Base-by-base conservation (phyloP, 2,888 invertebrate species). In the Syritta pipiens region DNA sequence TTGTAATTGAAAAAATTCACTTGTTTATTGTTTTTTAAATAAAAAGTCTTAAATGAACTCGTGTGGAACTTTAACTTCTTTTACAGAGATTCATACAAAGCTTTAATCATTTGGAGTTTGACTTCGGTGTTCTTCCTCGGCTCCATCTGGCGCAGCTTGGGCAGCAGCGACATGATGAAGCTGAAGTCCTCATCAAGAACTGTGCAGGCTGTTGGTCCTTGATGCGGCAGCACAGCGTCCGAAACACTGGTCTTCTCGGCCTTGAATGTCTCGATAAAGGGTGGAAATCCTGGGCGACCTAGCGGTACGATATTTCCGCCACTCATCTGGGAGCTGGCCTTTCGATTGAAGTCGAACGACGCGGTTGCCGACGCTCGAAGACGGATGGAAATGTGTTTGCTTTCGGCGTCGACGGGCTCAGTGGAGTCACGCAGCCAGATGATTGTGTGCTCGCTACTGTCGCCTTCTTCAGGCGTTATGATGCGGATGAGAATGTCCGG, bases 141-240 rank as follows among this genome's bases (percentile, higher is more conserved):
- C 7, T 46, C 22, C 32, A 59, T 6, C 1, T 22, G 4, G 6
- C 32, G 5, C 1, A 59, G 3, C 3, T 14, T 46, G 5, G 59
- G 59, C 44, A 59, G 4, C n/a, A 59, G 28, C 3, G 44, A 44
- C 59, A 59, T 46, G 9, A 32, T 14, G 12, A 20, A 59, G 7
- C 32, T 5, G 1, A 5, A 30, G 9, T 59, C 59, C 7, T 59
- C 59, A 7, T 59, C 59, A 4, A 26, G 5, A 4, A 7, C 4
- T 24, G 26, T 1, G 2, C 9, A 2, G 1, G 17, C n/a, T 1
- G 20, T 3, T 40, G 0, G 7, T 7, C 0, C 4, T 46, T 10
- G 22, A 6, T 20, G 10, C 22, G 4, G 44, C 3, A 22, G 44
- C 20, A 12, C n/a, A n/a, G n/a, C n/a, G n/a, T n/a, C n/a, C n/a